A percentile compares a stretch with the other conserved stretches of the same genome.
Evolutionary conservation across 2,797 vertebrate species (phyloP).

Genomic region (Coccyzus lansbergi): DNA sequence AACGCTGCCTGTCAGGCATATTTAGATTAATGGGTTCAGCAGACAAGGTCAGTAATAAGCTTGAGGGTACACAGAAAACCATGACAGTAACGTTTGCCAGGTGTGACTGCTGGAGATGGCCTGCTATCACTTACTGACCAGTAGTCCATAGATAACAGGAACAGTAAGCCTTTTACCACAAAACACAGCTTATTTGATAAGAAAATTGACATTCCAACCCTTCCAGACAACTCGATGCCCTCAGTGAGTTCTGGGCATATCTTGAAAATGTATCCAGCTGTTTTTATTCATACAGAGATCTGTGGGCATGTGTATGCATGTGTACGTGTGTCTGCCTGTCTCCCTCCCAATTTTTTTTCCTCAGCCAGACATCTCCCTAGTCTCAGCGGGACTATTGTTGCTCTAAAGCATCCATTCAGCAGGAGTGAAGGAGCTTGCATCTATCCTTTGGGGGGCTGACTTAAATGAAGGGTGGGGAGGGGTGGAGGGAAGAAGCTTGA

Average conservation of each 20-base stretch:
- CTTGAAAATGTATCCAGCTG: background rate
- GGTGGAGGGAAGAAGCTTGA: fast-evolving
- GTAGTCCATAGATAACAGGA: slow-evolving; percentile 23
- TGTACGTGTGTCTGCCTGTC: background rate
- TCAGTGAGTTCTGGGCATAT: background rate
- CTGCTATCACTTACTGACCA: slow-evolving; percentile 41
- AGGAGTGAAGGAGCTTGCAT: background rate
- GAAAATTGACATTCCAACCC: background rate
- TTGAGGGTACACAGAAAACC: slow-evolving; percentile 18
- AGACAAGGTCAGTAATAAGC: slow-evolving; percentile 54
- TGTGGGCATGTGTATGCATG: fast-evolving
- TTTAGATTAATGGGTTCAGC: slow-evolving; percentile 57
- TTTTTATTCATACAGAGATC: background rate
- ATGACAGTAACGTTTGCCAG: slow-evolving; percentile 49
- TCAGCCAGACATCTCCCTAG: background rate
- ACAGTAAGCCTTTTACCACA: slow-evolving; percentile 29
- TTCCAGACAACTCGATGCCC: background rate
- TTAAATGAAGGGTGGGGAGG: background rate
- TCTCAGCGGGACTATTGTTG: background rate
- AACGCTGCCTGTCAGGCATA: background rate
- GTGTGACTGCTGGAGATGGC: slow-evolving; percentile 4
- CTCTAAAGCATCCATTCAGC: background rate
- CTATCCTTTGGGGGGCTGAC: background rate
- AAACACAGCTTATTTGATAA: slow-evolving; percentile 20
- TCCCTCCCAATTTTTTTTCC: background rate